phyloP scores from a whole-genome alignment of 2,797 vertebrate genomes.

The Babyrousa celebensis region DNA sequence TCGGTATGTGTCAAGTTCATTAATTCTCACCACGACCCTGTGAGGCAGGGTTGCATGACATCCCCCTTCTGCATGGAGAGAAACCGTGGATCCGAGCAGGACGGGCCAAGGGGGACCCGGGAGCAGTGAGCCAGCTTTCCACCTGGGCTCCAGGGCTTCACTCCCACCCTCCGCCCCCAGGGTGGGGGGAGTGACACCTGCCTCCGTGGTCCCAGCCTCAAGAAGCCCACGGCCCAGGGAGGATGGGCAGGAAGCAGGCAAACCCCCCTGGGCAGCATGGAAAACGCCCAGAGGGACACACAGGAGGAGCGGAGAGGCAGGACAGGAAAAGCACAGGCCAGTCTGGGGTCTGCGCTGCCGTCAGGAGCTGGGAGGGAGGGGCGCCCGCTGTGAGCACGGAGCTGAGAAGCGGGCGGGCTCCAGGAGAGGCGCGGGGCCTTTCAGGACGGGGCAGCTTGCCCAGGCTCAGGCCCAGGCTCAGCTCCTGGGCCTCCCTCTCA shows the following conservation, averaged over 20 bases:
- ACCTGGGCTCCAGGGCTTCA: neutral
- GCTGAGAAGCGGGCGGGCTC: neutral
- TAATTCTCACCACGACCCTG: neutral
- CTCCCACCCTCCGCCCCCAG: neutral
- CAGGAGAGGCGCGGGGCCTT: no score
- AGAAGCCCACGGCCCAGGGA: neutral
- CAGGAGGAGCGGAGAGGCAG: accelerated
- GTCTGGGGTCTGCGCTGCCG: neutral
- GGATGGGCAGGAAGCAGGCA: neutral
- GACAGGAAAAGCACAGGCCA: neutral
- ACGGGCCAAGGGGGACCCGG: neutral
- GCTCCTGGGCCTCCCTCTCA: neutral
- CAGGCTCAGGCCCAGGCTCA: neutral
- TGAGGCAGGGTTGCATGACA: neutral
- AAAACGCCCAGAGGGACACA: accelerated
- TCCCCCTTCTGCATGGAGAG: neutral
- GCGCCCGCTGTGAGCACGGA: accelerated
- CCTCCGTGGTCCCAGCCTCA: neutral
- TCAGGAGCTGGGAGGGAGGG: neutral
- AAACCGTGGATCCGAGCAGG: neutral
- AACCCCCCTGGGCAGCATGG: accelerated
- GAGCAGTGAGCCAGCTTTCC: neutral
- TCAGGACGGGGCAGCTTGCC: neutral
- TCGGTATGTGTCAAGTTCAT: neutral
- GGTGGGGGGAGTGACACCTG: no score